Conservation (phyloP, 2,797 vertebrate genomes). For the Heliangelus exortis region DNA sequence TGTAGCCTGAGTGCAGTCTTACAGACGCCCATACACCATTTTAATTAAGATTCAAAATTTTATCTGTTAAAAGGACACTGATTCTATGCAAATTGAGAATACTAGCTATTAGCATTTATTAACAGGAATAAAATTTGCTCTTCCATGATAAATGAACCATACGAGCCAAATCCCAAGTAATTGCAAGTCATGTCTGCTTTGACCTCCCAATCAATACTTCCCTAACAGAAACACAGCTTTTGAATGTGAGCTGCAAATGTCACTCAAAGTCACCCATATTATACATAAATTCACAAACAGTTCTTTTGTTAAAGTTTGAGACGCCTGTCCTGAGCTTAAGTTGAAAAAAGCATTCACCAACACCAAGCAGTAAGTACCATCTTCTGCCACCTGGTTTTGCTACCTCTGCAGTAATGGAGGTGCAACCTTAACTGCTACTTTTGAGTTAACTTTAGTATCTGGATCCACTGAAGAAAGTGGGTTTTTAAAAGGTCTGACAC, state of each 20-base stretch:
- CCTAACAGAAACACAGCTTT: background rate
- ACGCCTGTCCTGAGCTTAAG: background rate
- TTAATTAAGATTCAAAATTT: constrained; percentile 41
- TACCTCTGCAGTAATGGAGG: background rate
- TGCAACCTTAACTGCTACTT: background rate
- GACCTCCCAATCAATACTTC: background rate
- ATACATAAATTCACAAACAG: background rate
- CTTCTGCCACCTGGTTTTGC: background rate
- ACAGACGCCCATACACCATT: background rate
- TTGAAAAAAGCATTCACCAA: background rate
- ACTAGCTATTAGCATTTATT: background rate
- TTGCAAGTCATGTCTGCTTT: background rate
- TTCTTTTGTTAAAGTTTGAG: background rate
- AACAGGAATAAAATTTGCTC: constrained; percentile 11
- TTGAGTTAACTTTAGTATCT: background rate
- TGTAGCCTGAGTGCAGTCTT: background rate
- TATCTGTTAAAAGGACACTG: constrained; percentile 14
- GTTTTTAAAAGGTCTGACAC: background rate
- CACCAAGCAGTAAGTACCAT: background rate
- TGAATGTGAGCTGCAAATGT: background rate
- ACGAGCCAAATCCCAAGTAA: background rate
- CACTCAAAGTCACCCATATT: background rate
- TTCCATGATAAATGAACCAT: background rate
- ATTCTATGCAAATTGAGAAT: constrained; percentile 27
- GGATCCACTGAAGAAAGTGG: background rate